A percentile compares a stretch with the other conserved stretches of the same genome.
Evolutionary conservation across 2,888 invertebrate genomes (phyloP).

Genomic region (Drosophila anomelani): DNA sequence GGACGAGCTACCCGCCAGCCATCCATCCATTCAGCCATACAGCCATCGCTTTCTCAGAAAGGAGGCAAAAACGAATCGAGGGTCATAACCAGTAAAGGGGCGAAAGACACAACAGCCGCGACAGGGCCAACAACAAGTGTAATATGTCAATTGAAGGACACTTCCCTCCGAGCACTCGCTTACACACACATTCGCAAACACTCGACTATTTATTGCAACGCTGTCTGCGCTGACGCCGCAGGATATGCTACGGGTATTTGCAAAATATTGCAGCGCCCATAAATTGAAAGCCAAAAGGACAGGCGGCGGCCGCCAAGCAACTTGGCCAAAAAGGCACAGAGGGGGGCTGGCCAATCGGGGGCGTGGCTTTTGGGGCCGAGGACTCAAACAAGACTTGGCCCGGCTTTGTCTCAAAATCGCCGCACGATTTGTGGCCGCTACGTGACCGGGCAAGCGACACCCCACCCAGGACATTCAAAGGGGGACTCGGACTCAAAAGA

Average conservation of each 20-base stretch:
- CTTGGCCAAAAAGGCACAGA: conserved; percentile 27
- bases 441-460: conserved; percentile 57
- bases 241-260: conserved; percentile 78
- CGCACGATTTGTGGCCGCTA: conserved; percentile 66
- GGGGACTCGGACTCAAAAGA: not conserved
- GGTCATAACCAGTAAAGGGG: conserved; percentile 46
- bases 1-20: not conserved
- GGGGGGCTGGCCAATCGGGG: conserved; percentile 17
- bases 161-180: conserved; percentile 34
- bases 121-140: conserved; percentile 65
- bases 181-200: conserved; percentile 44
- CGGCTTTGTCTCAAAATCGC: conserved; percentile 57
- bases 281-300: conserved; percentile 69
- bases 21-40: not conserved
- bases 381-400: conserved; percentile 27
- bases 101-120: conserved; percentile 58
- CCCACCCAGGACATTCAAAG: conserved; percentile 30
- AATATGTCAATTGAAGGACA: conserved; percentile 78
- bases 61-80: conserved; percentile 44
- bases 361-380: conserved; percentile 33
- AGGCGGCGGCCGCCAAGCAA: conserved; percentile 44
- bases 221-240: conserved; percentile 71
- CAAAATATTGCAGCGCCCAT: conserved; percentile 79
- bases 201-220: conserved; percentile 75
- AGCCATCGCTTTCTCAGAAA: not conserved